phyloP scores from a whole-genome alignment of 2,797 vertebrate species.

The Bufotes viridis region DNA sequence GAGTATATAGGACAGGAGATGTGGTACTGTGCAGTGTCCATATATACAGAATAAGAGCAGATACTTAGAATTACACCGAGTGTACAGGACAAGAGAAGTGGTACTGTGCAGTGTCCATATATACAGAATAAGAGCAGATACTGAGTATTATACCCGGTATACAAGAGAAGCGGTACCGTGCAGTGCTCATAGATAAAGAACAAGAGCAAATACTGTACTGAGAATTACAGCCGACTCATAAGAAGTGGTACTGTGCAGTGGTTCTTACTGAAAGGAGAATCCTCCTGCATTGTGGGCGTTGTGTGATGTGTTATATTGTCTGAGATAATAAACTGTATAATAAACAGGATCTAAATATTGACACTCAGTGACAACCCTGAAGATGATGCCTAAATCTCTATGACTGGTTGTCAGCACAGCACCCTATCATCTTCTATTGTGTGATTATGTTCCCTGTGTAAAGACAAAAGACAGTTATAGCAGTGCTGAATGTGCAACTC shows the following conservation, averaged over 20 bases:
- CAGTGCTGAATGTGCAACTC: not conserved
- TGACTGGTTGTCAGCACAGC: constrained; percentile 12
- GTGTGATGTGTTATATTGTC: not conserved
- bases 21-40: not conserved
- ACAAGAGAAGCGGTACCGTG: not conserved
- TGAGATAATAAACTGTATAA: not conserved
- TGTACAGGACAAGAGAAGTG: not conserved
- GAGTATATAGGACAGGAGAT: not conserved
- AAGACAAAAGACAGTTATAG: not conserved
- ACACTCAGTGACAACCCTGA: not conserved
- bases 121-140: not conserved
- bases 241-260: not conserved
- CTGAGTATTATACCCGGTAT: too few species aligned
- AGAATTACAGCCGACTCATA: not conserved
- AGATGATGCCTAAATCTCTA: not conserved
- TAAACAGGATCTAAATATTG: constrained; percentile 18
- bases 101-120: not conserved
- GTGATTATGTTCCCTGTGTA: not conserved
- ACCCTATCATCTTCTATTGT: not conserved
- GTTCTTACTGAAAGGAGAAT: not conserved
- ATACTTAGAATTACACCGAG: too few species aligned
- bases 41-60: not conserved
- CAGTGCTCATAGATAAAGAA: not conserved
- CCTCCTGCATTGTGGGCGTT: not conserved
- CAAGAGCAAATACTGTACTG: too few species aligned